Evolutionary conservation across 2,797 vertebrate genomes (phyloP).

Genomic region (Pelodytes ibericus): DNA sequence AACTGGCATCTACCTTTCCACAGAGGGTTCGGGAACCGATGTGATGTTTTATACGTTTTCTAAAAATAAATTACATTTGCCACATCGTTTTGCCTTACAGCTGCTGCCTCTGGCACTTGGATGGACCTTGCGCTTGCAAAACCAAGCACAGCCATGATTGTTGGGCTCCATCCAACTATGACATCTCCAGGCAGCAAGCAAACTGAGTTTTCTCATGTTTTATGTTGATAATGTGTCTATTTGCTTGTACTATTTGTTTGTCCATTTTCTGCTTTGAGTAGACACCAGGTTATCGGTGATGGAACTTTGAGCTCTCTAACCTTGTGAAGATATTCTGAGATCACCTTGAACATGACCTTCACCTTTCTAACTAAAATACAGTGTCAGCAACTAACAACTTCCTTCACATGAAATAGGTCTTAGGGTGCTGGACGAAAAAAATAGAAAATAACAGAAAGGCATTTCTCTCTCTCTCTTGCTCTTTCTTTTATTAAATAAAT

Average conservation of each 20-base stretch:
- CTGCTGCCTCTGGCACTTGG: conserved; percentile 51
- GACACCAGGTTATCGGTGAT: neutral
- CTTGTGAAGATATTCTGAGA: neutral
- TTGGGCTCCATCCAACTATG: conserved; percentile 57
- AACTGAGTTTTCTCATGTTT: conserved; percentile 28
- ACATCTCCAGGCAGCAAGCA: conserved; percentile 41
- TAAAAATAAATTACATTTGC: conserved; percentile 57
- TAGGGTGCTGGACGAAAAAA: no score
- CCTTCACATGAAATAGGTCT: no score
- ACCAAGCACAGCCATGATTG: conserved; percentile 55
- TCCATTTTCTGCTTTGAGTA: conserved; percentile 27
- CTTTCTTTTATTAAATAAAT: no score
- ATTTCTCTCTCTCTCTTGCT: no score
- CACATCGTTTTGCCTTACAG: conserved; percentile 53
- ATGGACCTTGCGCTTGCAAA: conserved; percentile 56
- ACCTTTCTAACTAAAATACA: no score
- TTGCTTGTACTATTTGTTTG: conserved; percentile 21
- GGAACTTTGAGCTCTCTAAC: neutral
- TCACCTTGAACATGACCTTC: neutral
- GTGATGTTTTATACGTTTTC: conserved; percentile 50
- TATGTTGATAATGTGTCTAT: no score
- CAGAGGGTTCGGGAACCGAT: conserved; percentile 42
- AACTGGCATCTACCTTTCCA: conserved; percentile 43
- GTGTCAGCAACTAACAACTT: no score
- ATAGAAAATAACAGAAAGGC: no score